Percentiles rank a stretch among this genome's conserved stretches.
Evolutionary conservation across 2,888 invertebrate species (phyloP).

Genomic region (Imbricaverruca yamaguchii): DNA sequence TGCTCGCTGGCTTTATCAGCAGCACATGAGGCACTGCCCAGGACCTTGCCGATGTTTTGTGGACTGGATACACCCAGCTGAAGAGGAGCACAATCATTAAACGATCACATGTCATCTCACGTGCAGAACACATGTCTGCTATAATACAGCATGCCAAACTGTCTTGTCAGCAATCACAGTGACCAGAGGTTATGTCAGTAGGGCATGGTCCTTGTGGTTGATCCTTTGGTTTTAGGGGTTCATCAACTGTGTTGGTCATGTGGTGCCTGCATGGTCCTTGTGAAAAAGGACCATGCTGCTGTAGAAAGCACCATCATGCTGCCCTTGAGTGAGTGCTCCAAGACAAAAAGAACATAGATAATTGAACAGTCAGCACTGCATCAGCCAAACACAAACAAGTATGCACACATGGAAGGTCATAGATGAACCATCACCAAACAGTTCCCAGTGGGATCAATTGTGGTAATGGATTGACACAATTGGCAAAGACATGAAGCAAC

Average conservation of each 20-base stretch:
- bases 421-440: not conserved
- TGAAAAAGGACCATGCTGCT: too few relatives aligned
- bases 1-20: not conserved
- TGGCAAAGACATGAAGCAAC: not conserved
- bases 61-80: conserved; percentile 33
- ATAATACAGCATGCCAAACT: too few relatives aligned
- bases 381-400: too few relatives aligned
- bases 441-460: not conserved
- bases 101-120: too few relatives aligned
- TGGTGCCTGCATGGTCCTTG: too few relatives aligned
- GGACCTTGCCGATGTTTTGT: conserved; percentile 32
- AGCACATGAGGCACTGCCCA: conserved; percentile 27
- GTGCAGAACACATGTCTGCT: too few relatives aligned
- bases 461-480: not conserved
- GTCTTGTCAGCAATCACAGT: too few relatives aligned
- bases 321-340: not conserved
- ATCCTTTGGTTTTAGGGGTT: too few relatives aligned
- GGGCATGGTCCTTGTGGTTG: too few relatives aligned
- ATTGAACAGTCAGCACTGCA: not conserved
- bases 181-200: too few relatives aligned
- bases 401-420: not conserved
- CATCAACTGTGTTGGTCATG: too few relatives aligned
- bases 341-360: not conserved
- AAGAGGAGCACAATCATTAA: not conserved
- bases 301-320: too few relatives aligned